Evolutionary conservation across 1,140 invertebrate genomes (phyloP).

Genomic region (Phenacoccus solenopsis): DNA sequence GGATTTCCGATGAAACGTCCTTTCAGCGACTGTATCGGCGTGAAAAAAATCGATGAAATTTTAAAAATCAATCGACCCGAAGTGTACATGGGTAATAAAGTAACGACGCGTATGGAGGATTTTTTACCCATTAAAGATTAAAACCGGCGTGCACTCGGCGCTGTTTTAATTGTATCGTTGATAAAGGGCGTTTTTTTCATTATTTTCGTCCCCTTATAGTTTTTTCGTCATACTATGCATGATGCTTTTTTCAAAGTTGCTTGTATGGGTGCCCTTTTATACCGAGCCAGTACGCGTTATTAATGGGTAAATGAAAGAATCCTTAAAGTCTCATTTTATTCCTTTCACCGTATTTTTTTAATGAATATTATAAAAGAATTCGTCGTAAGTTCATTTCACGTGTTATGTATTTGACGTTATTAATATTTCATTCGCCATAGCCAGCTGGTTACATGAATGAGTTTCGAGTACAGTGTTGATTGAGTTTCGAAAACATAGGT

Average conservation of each 20-base stretch:
- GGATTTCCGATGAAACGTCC: too few species aligned
- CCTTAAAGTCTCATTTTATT: background rate
- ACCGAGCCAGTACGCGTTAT: background rate
- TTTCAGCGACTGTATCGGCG: too few species aligned
- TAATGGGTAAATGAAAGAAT: background rate
- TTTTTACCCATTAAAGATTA: background rate
- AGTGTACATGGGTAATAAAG: background rate
- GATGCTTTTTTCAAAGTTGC: too few species aligned
- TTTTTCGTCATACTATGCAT: background rate
- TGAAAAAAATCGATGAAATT: too few species aligned
- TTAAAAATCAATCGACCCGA: too few species aligned
- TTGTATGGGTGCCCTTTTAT: background rate
- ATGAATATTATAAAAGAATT: background rate
- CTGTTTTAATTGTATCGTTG: background rate
- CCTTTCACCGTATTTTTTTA: background rate
- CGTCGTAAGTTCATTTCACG: background rate
- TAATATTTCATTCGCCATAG: background rate
- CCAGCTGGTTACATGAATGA: background rate
- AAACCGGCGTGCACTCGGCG: background rate
- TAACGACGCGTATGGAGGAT: background rate
- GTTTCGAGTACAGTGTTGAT: background rate
- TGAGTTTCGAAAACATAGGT: too few species aligned
- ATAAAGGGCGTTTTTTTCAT: background rate
- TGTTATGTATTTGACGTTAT: background rate
- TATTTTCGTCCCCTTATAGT: background rate